Evolutionary conservation across 2,888 invertebrate genomes (phyloP).

Genomic region (Spodoptera littoralis): DNA sequence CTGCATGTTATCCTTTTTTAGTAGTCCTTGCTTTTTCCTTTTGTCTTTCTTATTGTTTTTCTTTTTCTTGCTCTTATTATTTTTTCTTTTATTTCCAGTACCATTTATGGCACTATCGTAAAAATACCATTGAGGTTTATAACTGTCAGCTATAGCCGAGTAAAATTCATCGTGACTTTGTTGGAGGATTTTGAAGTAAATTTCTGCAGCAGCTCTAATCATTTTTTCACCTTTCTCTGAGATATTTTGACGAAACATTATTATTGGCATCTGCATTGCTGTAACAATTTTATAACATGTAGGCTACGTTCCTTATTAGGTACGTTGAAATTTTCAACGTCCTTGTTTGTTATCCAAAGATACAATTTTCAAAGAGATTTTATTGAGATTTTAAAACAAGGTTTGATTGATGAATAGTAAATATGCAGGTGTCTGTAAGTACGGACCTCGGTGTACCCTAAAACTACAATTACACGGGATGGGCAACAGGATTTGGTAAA

Average conservation of each 20-base stretch:
- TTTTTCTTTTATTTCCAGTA: neutral
- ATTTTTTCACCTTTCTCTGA: neutral
- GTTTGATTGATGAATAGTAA: too few relatives aligned
- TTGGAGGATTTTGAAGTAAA: neutral
- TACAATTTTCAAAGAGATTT: too few relatives aligned
- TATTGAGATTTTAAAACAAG: too few relatives aligned
- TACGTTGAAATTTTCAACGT: too few relatives aligned
- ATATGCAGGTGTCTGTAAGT: too few relatives aligned
- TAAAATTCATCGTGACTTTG: neutral
- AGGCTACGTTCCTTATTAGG: too few relatives aligned
- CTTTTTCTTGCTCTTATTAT: neutral
- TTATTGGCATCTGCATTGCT: neutral
- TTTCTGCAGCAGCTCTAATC: slow-evolving; percentile 1
- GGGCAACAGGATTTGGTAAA: too few relatives aligned
- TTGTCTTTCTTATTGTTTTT: neutral
- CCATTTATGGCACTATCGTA: neutral
- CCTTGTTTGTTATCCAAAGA: too few relatives aligned
- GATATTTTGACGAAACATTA: neutral
- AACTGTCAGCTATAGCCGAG: neutral
- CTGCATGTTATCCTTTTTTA: neutral
- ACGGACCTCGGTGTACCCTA: too few relatives aligned
- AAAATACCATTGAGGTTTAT: neutral
- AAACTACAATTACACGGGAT: too few relatives aligned
- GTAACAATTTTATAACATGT: neutral
- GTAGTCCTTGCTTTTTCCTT: neutral